Base-by-base conservation (phyloP, 2,888 invertebrate genomes). In the Nomada ferruginata region DNA sequence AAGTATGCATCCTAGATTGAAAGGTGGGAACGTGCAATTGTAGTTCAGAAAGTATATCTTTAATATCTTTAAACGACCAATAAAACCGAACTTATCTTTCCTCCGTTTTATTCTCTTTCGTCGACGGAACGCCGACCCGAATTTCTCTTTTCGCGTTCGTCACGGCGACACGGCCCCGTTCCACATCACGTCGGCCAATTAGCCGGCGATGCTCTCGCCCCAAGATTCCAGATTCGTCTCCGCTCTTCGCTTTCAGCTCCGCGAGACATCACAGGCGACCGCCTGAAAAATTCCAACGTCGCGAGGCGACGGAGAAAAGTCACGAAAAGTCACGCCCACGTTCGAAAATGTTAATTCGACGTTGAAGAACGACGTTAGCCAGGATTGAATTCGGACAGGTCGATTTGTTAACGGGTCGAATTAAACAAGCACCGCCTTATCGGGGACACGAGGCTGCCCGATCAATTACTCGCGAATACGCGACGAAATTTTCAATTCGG, bases 401-500 rank as follows among this genome's bases (percentile, higher is more conserved):
- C 72, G 61, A 68, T 26, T 68, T 2, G 65, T 65, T 57, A 60
- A 73, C n/a, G 23, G 63, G 47, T 18, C 15, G 59, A 18, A 18
- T 60, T 7, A 42, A 26, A 26, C 4, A 23, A 23, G 42, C 23
- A 7, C 18, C 15, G 61, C 20, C 26, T 26, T 50, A 79, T 63
- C 71, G 79, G 26, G 79, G 79, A 68, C 80, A 52, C 18, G 55
- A 20, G 7, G 44, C 29, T 20, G 68, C 42, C 55, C 57, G 63
- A 20, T 72, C 66, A 80, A 73, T 63, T 72, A 52, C 29, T 42
- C 26, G 71, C 20, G 66, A 79, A 68, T 59, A 68, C 79, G 80
- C 80, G 80, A 80, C 57, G 47, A 79, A 80, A 79, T 79, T 72
- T 79, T 80, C 71, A 79, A 79, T 79, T 71, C 55, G 53, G 18